These are phyloP conservation scores for Amphiprion percula DNA, from an alignment of 2,113 vertebrate genomes.

Conservation along the genomic window DNA sequence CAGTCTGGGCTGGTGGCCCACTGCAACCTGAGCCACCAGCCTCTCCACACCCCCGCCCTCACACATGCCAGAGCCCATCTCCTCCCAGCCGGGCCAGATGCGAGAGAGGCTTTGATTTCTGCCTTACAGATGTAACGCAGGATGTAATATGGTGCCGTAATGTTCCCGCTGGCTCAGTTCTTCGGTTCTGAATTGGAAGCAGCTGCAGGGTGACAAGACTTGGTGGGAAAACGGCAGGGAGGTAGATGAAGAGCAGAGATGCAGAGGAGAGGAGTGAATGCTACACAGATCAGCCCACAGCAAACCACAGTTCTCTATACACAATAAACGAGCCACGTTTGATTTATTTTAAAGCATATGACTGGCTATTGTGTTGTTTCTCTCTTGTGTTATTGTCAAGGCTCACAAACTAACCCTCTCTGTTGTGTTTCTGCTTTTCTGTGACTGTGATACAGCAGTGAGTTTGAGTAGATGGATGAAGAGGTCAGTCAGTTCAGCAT, in stretches of 20 bases:
- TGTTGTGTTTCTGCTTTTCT: conserved; percentile 21
- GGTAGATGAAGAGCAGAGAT: conserved; percentile 63
- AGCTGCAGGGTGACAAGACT: conserved; percentile 71
- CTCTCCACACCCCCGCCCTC: conserved; percentile 25
- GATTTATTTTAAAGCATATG: conserved; percentile 28
- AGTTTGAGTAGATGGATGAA: not conserved
- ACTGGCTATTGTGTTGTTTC: conserved; percentile 24
- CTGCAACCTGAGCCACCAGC: conserved; percentile 67
- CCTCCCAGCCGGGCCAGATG: conserved; percentile 68
- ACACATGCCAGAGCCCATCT: conserved; percentile 58
- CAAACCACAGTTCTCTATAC: conserved; percentile 28
- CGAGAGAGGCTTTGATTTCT: conserved; percentile 76
- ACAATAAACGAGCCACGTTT: conserved; percentile 35
- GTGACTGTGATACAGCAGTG: not conserved
- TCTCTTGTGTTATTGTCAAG: conserved; percentile 13
- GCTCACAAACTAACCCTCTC: not conserved
- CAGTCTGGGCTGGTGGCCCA: conserved; percentile 69
- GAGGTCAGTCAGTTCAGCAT: not conserved
- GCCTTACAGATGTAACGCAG: conserved; percentile 74
- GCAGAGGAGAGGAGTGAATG: conserved; percentile 52
- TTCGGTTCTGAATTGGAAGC: conserved; percentile 73
- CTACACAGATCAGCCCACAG: conserved; percentile 43
- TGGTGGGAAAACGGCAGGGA: conserved; percentile 64
- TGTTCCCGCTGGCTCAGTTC: conserved; percentile 68
- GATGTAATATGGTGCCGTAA: conserved; percentile 57